A percentile compares a stretch with the other conserved stretches of the same genome.
Evolutionary conservation across 1,140 invertebrate genomes (phyloP).

Genomic region (Marisa cornuarietis): DNA sequence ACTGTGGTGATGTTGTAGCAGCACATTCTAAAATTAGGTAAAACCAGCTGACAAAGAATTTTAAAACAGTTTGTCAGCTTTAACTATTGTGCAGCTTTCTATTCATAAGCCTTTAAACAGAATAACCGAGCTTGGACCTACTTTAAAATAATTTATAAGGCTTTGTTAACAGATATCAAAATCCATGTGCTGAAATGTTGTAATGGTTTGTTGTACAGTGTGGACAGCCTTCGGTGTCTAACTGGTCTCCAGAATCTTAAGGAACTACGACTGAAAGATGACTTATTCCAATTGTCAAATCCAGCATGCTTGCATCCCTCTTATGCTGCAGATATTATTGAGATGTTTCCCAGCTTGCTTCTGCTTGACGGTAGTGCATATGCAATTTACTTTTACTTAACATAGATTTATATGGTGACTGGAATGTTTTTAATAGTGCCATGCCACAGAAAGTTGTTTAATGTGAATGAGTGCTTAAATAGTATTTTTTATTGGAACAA

Average conservation of each 20-base stretch:
- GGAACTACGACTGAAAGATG: constrained; percentile 42
- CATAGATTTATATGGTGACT: not conserved
- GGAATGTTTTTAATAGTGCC: not conserved
- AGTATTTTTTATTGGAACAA: too few relatives aligned
- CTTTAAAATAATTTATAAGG: not conserved
- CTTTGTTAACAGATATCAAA: not conserved
- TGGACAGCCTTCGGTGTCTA: constrained; percentile 44
- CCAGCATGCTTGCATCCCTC: constrained; percentile 48
- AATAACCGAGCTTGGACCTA: too few relatives aligned
- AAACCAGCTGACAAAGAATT: too few relatives aligned
- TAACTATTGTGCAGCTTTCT: too few relatives aligned
- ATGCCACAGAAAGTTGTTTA: not conserved
- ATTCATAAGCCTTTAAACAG: too few relatives aligned
- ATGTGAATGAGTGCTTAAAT: too few relatives aligned
- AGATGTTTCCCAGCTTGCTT: constrained; percentile 46
- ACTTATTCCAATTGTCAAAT: constrained; percentile 38
- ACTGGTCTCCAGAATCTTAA: constrained; percentile 48
- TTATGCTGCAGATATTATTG: constrained; percentile 42
- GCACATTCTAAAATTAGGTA: too few relatives aligned
- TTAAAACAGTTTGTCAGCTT: too few relatives aligned
- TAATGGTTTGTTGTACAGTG: constrained; percentile 36
- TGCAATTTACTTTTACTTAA: too few relatives aligned
- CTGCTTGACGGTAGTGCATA: constrained; percentile 48
- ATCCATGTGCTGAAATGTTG: not conserved
- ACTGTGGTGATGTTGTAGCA: too few relatives aligned